Evolutionary conservation across 2,113 vertebrate species (phyloP), one percentile per base, ranked within the genome.

Genomic region (Eudorcas thomsonii): DNA sequence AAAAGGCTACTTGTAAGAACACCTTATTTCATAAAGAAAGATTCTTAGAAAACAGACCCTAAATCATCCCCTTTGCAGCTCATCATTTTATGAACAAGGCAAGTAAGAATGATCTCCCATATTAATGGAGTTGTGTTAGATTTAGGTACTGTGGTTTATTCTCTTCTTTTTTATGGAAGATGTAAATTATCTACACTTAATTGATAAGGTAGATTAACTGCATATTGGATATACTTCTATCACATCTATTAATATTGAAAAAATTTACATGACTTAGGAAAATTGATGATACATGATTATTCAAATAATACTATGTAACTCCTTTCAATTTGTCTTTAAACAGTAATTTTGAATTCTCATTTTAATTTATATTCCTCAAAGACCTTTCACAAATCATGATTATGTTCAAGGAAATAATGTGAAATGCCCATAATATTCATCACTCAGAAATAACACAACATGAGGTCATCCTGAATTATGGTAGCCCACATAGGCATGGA

Each of bases 81-180:
- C 7, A 19, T 87, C 13, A 87, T 4, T 77, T 80, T 90, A 25
- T 50, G 1, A 80, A 6, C 23, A 86, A 74, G 13, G 3, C 2
- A 15, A 74, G 30, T 30, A 62, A n/a, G 55, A 89, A 43, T 52
- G n/a, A 89, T 57, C 7, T 1, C 43, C 21, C 8, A 16, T 10
- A 80, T 81, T 92, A 39, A 55, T 39, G 23, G 54, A 3, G 6
- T 13, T 5, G 23, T 39, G 15, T 39, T 36, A 89, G 62, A 39
- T 36, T 55, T 71, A 52, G 7, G 1, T 0, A 33, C 21, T 82
- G 2, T 26, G 28, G 1, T 39, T 71, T 81, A 3, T 78, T 89
- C 85, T 60, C 2, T 26, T n/a, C 8, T 43, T 19, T n/a, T 16
- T 17, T 12, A 21, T 10, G 5, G 13, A 0, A 19, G 2, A 21